Evolutionary conservation across 2,888 invertebrate genomes (phyloP).

Genomic region (Dynastes hyllus): DNA sequence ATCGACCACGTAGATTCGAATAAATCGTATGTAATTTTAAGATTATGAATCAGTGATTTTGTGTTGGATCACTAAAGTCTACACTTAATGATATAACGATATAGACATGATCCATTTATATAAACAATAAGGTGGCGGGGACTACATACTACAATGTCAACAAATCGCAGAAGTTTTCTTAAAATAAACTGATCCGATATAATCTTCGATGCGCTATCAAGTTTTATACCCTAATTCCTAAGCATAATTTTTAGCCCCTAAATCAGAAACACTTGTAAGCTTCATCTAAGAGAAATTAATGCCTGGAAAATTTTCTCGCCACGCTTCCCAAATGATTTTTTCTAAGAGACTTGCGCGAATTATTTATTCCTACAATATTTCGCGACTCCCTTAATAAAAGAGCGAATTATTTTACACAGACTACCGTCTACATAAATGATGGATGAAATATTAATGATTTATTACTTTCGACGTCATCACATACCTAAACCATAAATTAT

Average conservation of each 20-base stretch:
- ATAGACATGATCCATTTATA: slow-evolving; percentile 18
- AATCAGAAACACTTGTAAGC: slow-evolving; percentile 70
- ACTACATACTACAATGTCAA: slow-evolving; percentile 52
- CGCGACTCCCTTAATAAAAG: too few species aligned
- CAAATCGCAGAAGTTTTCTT: slow-evolving; percentile 67
- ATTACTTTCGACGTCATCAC: slow-evolving; percentile 12
- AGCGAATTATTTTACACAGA: neutral
- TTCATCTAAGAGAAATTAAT: slow-evolving; percentile 71
- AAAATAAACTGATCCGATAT: slow-evolving; percentile 69
- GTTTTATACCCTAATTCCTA: slow-evolving; percentile 72
- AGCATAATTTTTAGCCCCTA: slow-evolving; percentile 73
- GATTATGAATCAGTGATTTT: slow-evolving; percentile 34
- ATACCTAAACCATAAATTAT: slow-evolving; percentile 29
- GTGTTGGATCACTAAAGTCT: slow-evolving; percentile 10
- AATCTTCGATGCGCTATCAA: slow-evolving; percentile 72
- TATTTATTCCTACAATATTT: neutral
- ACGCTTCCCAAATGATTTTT: slow-evolving; percentile 58
- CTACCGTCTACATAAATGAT: neutral
- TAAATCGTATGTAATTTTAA: slow-evolving; percentile 24
- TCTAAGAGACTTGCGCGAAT: neutral
- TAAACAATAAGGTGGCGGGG: slow-evolving; percentile 28
- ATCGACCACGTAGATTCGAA: slow-evolving; percentile 28
- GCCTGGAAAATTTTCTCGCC: slow-evolving; percentile 68
- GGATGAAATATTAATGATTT: slow-evolving; percentile 21
- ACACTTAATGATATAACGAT: slow-evolving; percentile 4